phyloP scores from a whole-genome alignment of 2,113 vertebrate genomes.

The Xiphophorus hellerii region DNA sequence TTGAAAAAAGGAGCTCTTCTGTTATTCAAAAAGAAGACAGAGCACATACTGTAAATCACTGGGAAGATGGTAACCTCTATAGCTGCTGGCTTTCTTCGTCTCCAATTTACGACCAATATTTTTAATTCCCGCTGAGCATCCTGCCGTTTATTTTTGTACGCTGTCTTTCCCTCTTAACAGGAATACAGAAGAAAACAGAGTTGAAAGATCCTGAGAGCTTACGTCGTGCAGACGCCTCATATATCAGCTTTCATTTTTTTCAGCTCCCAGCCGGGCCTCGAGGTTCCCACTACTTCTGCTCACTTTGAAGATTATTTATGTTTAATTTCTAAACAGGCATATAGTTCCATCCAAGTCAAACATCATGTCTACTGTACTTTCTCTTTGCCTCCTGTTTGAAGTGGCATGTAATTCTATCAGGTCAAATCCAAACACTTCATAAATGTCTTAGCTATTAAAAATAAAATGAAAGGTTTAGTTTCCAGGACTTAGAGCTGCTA shows the following conservation, averaged over 20 bases:
- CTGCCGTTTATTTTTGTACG: constrained; percentile 57
- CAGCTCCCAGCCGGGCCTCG: constrained; percentile 42
- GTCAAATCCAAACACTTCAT: constrained; percentile 21
- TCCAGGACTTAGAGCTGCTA: background rate
- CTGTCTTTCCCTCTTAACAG: constrained; percentile 10
- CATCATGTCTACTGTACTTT: constrained; percentile 23
- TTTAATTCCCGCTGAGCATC: constrained; percentile 41
- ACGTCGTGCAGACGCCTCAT: constrained; percentile 41
- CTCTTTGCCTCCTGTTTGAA: constrained; percentile 25
- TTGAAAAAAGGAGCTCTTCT: constrained; percentile 15
- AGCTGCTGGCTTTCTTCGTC: constrained; percentile 38
- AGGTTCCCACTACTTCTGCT: constrained; percentile 33
- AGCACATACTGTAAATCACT: constrained; percentile 14
- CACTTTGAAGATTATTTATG: constrained; percentile 76
- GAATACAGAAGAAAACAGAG: constrained; percentile 65
- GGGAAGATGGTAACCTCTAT: constrained; percentile 23
- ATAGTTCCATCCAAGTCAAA: constrained; percentile 62
- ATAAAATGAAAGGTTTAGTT: constrained; percentile 10
- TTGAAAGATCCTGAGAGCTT: constrained; percentile 54
- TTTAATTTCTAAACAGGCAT: constrained; percentile 57
- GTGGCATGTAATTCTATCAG: constrained; percentile 34
- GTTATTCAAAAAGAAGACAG: constrained; percentile 41
- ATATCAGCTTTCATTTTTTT: constrained; percentile 57
- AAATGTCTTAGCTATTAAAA: constrained; percentile 13
- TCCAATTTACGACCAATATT: constrained; percentile 46